phyloP scores from a whole-genome alignment of 2,797 vertebrate genomes.

The Huso huso region DNA sequence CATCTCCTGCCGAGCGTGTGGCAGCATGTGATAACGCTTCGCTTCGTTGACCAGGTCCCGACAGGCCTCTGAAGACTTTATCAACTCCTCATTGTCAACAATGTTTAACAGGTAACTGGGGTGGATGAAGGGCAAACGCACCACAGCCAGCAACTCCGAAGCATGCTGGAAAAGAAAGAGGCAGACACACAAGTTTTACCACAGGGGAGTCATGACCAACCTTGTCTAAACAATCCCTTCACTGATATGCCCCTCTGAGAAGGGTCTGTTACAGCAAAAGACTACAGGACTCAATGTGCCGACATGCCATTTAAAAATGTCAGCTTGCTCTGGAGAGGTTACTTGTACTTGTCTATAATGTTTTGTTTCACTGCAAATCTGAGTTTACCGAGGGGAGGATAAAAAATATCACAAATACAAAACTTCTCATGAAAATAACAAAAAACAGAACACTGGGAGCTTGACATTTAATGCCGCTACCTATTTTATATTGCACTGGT shows the following conservation, averaged over 20 bases:
- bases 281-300: neutral
- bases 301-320: neutral
- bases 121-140: constrained; percentile 95
- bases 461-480: no score
- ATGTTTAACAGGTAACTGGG: constrained; percentile 96
- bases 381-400: neutral
- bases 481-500: no score
- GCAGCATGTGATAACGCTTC: constrained; percentile 97
- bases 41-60: constrained; percentile 95
- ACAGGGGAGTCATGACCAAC: neutral
- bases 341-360: neutral
- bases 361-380: neutral
- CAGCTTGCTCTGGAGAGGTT: neutral
- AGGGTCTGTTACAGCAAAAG: neutral
- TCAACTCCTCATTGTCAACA: constrained; percentile 95
- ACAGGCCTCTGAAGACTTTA: constrained; percentile 93
- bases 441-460: no score
- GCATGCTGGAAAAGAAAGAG: constrained; percentile 60
- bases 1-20: constrained; percentile 94
- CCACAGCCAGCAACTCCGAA: constrained; percentile 80
- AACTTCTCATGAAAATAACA: neutral
- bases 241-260: neutral
- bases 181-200: neutral
- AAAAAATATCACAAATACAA: neutral
- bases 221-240: neutral